Conservation (phyloP, 2,797 vertebrate species). For the Lepilemur ruficaudatus region DNA sequence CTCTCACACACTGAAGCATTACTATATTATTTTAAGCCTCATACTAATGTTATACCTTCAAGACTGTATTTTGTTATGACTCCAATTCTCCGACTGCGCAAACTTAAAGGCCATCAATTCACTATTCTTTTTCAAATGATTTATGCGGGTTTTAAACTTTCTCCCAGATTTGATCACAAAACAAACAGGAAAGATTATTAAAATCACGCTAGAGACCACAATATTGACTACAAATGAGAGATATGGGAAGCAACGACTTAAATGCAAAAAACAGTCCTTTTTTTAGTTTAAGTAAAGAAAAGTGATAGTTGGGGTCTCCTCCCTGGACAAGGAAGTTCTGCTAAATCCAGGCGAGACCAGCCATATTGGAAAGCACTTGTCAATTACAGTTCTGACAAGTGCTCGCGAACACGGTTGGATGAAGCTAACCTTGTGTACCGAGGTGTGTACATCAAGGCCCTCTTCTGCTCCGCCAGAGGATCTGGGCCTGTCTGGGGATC, state of each 20-base stretch:
- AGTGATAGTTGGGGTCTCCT: constrained; percentile 24
- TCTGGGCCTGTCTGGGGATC: background rate
- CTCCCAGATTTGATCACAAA: background rate
- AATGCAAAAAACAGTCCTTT: background rate
- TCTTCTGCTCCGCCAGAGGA: background rate
- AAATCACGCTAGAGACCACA: background rate
- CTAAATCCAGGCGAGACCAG: constrained; percentile 57
- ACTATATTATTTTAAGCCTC: background rate
- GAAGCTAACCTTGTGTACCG: constrained; percentile 55
- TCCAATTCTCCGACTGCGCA: background rate
- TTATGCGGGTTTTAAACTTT: constrained; percentile 45
- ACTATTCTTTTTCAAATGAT: background rate
- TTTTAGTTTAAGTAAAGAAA: background rate
- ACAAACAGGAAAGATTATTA: background rate
- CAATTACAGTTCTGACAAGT: constrained; percentile 71
- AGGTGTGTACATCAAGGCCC: background rate
- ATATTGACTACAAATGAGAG: background rate
- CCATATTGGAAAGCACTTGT: constrained; percentile 79
- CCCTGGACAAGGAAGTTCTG: constrained; percentile 54
- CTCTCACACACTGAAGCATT: background rate
- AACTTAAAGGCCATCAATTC: background rate
- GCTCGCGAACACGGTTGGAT: background rate
- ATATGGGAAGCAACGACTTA: background rate
- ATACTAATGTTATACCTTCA: background rate
- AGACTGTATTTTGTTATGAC: background rate